These are phyloP conservation scores for Drosophila parvula DNA, from an alignment of 1,140 invertebrate genomes.

Conservation along the genomic window DNA sequence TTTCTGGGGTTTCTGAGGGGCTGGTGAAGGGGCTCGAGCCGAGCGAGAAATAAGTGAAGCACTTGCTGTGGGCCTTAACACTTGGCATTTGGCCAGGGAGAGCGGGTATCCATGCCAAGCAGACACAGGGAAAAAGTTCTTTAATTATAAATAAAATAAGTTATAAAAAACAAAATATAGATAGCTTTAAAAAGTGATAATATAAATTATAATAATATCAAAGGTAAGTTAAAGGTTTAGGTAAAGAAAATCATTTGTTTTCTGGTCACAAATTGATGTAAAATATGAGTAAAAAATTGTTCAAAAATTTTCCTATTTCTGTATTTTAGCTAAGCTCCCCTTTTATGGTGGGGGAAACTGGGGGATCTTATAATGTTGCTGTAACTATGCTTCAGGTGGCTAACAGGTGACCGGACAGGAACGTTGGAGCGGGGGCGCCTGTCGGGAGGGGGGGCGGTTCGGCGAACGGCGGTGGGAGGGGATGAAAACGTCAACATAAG, in stretches of 20 bases:
- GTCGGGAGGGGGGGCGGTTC: no score
- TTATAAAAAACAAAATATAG: not conserved
- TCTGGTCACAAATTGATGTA: not conserved
- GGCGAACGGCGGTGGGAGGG: no score
- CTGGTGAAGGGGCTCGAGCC: not conserved
- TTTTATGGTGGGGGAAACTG: not conserved
- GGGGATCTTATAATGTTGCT: constrained; percentile 59
- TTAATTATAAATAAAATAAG: not conserved
- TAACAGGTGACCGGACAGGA: constrained; percentile 44
- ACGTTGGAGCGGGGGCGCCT: not conserved
- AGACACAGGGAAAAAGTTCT: not conserved
- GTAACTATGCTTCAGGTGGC: constrained; percentile 63
- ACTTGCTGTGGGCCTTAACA: constrained; percentile 75
- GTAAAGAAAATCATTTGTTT: not conserved
- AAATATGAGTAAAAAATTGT: not conserved
- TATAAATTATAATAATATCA: no score
- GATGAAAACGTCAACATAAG: constrained; percentile 72
- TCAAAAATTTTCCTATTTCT: not conserved
- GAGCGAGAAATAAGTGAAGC: constrained; percentile 45
- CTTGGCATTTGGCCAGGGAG: constrained; percentile 55
- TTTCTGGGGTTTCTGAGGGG: constrained; percentile 30
- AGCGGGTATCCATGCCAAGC: constrained; percentile 48
- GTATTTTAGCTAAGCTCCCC: not conserved
- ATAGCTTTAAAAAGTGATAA: no score
- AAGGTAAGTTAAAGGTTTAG: no score